Evolutionary conservation across 2,888 invertebrate species (phyloP).

Genomic region (Agriopis leucophaearia): DNA sequence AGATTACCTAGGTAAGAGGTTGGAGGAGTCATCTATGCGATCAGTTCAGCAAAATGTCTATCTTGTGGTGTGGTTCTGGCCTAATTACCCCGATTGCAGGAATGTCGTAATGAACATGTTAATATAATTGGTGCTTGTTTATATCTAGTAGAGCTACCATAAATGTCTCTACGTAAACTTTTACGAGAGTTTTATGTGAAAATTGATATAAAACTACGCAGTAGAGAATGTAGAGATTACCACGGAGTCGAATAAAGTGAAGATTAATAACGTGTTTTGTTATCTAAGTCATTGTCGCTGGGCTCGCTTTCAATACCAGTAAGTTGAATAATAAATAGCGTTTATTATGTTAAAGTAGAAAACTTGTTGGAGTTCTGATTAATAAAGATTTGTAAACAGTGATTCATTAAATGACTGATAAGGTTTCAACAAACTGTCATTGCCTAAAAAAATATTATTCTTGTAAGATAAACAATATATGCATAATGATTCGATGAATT

Average conservation of each 20-base stretch:
- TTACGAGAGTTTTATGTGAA: conserved; percentile 51
- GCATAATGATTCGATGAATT: background rate
- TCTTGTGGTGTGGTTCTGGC: background rate
- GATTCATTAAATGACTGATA: conserved; percentile 11
- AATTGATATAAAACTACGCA: conserved; percentile 35
- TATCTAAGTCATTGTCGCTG: conserved; percentile 34
- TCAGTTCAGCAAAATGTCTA: too few relatives aligned
- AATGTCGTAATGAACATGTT: conserved; percentile 49
- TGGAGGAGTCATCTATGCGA: background rate
- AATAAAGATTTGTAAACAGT: conserved; percentile 10
- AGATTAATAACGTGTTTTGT: conserved; percentile 39
- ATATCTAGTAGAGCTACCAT: conserved; percentile 63
- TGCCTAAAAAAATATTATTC: background rate
- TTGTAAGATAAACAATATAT: background rate
- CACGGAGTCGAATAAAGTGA: conserved; percentile 10
- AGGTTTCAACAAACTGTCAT: background rate
- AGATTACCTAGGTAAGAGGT: too few relatives aligned
- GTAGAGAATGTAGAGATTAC: conserved; percentile 21
- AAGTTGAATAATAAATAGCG: conserved; percentile 29
- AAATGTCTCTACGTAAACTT: conserved; percentile 53
- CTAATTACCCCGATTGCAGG: conserved; percentile 13
- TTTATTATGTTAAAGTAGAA: conserved; percentile 10
- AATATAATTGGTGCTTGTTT: conserved; percentile 67
- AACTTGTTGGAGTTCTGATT: background rate
- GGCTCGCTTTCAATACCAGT: conserved; percentile 16